Percentiles rank a stretch among this genome's conserved stretches.
Conservation (phyloP, 2,888 invertebrate genomes). For the Tortrix viridana region DNA sequence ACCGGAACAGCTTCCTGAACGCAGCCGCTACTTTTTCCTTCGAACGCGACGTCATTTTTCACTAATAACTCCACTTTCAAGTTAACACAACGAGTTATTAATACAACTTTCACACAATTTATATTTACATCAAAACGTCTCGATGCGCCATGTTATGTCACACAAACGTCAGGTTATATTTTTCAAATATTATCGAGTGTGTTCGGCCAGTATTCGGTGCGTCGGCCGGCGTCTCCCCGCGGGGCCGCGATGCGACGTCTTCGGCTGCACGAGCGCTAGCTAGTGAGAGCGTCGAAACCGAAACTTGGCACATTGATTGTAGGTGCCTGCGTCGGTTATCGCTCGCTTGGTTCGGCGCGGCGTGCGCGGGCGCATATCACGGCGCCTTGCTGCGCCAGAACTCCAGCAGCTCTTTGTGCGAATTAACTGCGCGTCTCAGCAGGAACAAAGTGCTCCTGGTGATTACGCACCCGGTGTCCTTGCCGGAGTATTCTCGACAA, state of each 20-base stretch:
- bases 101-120: constrained; percentile 55
- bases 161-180: constrained; percentile 57
- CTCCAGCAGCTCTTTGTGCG: constrained; percentile 26
- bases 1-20: constrained; percentile 90
- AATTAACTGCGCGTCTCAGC: constrained; percentile 22
- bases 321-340: constrained; percentile 62
- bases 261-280: constrained; percentile 68
- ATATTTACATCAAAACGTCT: constrained; percentile 56
- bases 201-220: constrained; percentile 42
- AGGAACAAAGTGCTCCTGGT: constrained; percentile 28
- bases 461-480: constrained; percentile 32
- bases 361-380: constrained; percentile 59
- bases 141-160: constrained; percentile 56
- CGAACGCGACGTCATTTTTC: constrained; percentile 89
- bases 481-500: constrained; percentile 2
- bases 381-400: constrained; percentile 25
- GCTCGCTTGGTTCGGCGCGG: constrained; percentile 52
- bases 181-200: constrained; percentile 50
- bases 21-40: constrained; percentile 93
- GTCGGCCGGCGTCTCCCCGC: constrained; percentile 61
- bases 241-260: constrained; percentile 53
- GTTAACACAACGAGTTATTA: no score
- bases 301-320: constrained; percentile 68
- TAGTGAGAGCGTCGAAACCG: constrained; percentile 63
- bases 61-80: constrained; percentile 58